Base-by-base conservation (phyloP, 2,113 vertebrate species). In the Junco hyemalis region DNA sequence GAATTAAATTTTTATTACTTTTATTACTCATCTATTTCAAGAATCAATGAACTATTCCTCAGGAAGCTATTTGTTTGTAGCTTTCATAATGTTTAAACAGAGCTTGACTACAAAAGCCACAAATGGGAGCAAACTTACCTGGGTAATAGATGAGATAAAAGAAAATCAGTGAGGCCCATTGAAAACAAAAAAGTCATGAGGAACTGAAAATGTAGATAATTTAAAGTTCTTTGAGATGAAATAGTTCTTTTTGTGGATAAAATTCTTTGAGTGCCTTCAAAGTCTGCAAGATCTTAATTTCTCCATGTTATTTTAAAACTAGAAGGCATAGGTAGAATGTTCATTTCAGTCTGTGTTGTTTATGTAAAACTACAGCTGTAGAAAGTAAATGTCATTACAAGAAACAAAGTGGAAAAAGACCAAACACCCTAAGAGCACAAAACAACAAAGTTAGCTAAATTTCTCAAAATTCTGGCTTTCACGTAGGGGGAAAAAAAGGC, bases 401-500 rank as follows among this genome's bases (percentile, higher is more conserved):
- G 53, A 86, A 79, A 57, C 24, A 71, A 87, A 14, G 6, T 42
- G 4, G 16, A 40, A 42, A 71, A 81, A 74, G 38, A 29, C 19
- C 7, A 53, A 36, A 26, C 5, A 51, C 29, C 66, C 47, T 84
- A 59, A 69, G 61, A 84, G 12, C 8, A 65, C 16, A 69, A 86
- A 87, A 11, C 33, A 77, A 53, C 11, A 53, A 71, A 53, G 7
- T 77, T 36, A 77, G 13, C 15, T 48, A 12, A 72, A 81, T 60
- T 87, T 91, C 31, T 81, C 28, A 64, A 18, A 89, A 61, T 64
- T 79, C 24, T 59, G 18, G 11, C 8, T 76, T 74, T 71, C 14
- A 20, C 47, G 70, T 44, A 51, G 44, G 31, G 29, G 8, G 0
- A 4, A 0, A 5, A 57, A 57, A 57, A 21, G 17, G 5, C 6